A percentile compares a stretch with the other conserved stretches of the same genome.
These are phyloP conservation scores for Allolobophora icterica DNA, from an alignment of 2,888 invertebrate species.

Conservation along the genomic window DNA sequence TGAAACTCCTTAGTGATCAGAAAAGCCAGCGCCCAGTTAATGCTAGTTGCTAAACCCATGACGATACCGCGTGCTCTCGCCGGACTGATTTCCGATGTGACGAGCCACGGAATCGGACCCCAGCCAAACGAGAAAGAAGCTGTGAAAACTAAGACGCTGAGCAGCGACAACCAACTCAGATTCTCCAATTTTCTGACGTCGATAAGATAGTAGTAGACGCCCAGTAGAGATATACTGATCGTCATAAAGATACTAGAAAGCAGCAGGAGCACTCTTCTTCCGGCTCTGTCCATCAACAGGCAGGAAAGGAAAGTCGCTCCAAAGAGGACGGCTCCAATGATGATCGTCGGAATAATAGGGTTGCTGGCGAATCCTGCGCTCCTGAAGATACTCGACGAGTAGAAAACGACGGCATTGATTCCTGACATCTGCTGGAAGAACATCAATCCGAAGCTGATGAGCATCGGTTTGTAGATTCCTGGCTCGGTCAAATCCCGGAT, in stretches of 20 bases:
- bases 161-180: slow-evolving; percentile 56
- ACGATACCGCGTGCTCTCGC: slow-evolving; percentile 83
- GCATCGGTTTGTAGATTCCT: slow-evolving; percentile 74
- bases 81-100: slow-evolving; percentile 72
- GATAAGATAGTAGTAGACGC: slow-evolving; percentile 53
- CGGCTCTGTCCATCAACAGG: slow-evolving; percentile 84
- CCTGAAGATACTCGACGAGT: slow-evolving; percentile 82
- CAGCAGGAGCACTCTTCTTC: slow-evolving; percentile 85
- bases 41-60: slow-evolving; percentile 85
- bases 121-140: slow-evolving; percentile 64
- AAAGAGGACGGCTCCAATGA: slow-evolving; percentile 88
- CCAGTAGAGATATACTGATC: slow-evolving; percentile 57
- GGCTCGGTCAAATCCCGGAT: slow-evolving; percentile 28
- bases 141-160: slow-evolving; percentile 59
- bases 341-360: slow-evolving; percentile 79
- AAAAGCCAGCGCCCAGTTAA: slow-evolving; percentile 71
- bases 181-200: not conserved
- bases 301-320: slow-evolving; percentile 85
- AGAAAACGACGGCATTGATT: slow-evolving; percentile 93
- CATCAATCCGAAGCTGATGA: slow-evolving; percentile 86
- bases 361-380: slow-evolving; percentile 81
- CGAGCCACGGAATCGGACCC: slow-evolving; percentile 65
- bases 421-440: slow-evolving; percentile 93
- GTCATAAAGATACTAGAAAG: slow-evolving; percentile 74
- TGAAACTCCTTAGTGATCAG: slow-evolving; percentile 60